phyloP scores from a whole-genome alignment of 2,888 invertebrate species.

The Endotricha flammealis region DNA sequence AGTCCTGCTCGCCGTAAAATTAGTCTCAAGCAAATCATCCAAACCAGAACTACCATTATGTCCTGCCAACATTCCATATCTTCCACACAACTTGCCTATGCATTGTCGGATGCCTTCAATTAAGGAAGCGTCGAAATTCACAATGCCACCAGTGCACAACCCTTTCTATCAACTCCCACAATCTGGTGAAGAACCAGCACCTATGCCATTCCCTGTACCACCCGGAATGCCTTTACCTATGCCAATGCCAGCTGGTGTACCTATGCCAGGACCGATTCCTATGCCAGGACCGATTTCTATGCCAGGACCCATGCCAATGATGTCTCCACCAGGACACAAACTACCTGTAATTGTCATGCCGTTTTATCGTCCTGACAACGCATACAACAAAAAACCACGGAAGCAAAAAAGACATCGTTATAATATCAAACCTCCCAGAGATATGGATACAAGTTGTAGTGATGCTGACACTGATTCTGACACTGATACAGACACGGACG shows the following conservation, averaged over 20 bases:
- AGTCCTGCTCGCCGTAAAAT: constrained; percentile 14
- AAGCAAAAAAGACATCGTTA: too few species aligned
- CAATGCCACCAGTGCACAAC: constrained; percentile 26
- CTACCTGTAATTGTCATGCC: constrained; percentile 70
- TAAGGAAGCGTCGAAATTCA: too few species aligned
- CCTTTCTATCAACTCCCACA: constrained; percentile 28
- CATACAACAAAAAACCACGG: constrained; percentile 28
- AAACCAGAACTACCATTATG: constrained; percentile 47
- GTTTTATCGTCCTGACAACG: constrained; percentile 57
- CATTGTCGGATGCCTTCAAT: constrained; percentile 59
- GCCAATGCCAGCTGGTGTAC: constrained; percentile 21
- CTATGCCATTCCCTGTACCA: constrained; percentile 31
- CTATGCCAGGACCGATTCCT: constrained; percentile 24
- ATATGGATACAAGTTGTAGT: too few species aligned
- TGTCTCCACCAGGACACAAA: constrained; percentile 41
- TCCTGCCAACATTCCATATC: constrained; percentile 50
- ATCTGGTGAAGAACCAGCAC: constrained; percentile 27
- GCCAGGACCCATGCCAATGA: constrained; percentile 21
- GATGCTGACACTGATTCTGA: constrained; percentile 22
- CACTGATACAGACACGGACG: constrained; percentile 20
- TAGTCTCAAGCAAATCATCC: constrained; percentile 27
- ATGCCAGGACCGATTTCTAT: constrained; percentile 21
- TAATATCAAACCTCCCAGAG: too few species aligned
- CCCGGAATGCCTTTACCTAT: constrained; percentile 24
- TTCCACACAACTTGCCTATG: constrained; percentile 64